Percentiles rank a stretch among this genome's conserved stretches.
phyloP scores from a whole-genome alignment of 1,140 invertebrate species.

The Bombyx mandarina region DNA sequence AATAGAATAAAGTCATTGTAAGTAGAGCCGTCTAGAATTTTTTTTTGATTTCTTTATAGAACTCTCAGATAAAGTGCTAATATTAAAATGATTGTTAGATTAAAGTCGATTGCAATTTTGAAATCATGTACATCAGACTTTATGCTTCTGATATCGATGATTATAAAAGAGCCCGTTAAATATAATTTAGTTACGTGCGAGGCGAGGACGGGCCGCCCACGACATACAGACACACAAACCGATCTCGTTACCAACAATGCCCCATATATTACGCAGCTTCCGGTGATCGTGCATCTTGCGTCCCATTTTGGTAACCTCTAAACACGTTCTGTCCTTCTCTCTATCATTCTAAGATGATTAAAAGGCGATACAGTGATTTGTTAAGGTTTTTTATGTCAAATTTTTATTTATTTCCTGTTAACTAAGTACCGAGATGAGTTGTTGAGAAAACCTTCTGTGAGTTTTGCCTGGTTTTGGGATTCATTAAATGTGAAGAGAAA shows the following conservation, averaged over 20 bases:
- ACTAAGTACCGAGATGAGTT: no score
- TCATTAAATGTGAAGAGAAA: no score
- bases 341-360: no score
- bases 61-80: not conserved
- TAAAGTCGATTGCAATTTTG: not conserved
- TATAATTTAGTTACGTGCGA: not conserved
- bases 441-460: no score
- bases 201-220: conserved; percentile 1
- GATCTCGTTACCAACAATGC: conserved; percentile 67
- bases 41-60: not conserved
- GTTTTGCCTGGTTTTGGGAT: no score
- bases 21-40: not conserved
- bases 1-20: not conserved
- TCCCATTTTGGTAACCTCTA: no score
- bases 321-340: no score
- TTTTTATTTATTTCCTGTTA: no score
- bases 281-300: conserved; percentile 22
- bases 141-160: not conserved
- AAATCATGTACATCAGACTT: not conserved
- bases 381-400: no score
- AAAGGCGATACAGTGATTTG: no score
- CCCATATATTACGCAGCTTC: conserved; percentile 62
- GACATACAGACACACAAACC: conserved; percentile 47
- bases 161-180: not conserved
- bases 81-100: not conserved